These are phyloP conservation scores for Eptatretus atami DNA, from an alignment of 2,797 vertebrate genomes.

Conservation along the genomic window DNA sequence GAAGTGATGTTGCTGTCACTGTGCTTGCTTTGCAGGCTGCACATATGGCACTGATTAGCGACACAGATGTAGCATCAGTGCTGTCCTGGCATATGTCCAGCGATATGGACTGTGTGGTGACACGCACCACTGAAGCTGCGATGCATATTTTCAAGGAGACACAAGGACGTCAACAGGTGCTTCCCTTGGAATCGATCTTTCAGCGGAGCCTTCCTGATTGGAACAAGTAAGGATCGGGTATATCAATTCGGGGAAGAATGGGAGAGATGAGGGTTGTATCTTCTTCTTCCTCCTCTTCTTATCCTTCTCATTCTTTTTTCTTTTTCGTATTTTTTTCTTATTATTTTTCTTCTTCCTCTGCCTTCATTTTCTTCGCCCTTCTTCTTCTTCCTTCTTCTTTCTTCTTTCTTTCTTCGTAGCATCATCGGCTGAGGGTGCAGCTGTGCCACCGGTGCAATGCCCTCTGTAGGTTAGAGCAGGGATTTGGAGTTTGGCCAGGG, in stretches of 20 bases:
- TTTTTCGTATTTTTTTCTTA: too few relatives aligned
- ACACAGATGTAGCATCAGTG: constrained; percentile 32
- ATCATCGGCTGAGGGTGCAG: too few relatives aligned
- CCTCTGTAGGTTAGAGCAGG: too few relatives aligned
- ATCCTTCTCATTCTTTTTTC: too few relatives aligned
- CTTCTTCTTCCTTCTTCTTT: too few relatives aligned
- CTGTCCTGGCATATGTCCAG: constrained; percentile 56
- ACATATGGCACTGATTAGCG: constrained; percentile 36
- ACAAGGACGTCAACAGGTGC: constrained; percentile 34
- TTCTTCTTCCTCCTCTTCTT: too few relatives aligned
- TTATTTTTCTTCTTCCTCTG: too few relatives aligned
- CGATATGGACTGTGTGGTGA: constrained; percentile 68
- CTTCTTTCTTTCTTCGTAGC: too few relatives aligned
- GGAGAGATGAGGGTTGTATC: neutral
- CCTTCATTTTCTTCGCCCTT: too few relatives aligned
- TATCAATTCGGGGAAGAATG: neutral
- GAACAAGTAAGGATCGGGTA: constrained; percentile 21
- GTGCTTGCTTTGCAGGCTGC: constrained; percentile 24
- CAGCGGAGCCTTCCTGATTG: constrained; percentile 19
- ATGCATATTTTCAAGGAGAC: constrained; percentile 26
- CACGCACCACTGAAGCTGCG: constrained; percentile 30
- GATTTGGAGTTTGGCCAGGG: too few relatives aligned
- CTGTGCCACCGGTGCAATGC: too few relatives aligned
- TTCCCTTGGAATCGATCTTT: constrained; percentile 38
- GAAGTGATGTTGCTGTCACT: neutral